Percentiles rank a stretch among this genome's conserved stretches.
Evolutionary conservation across 2,113 vertebrate genomes (phyloP).

Genomic region (Sebastes fasciatus): DNA sequence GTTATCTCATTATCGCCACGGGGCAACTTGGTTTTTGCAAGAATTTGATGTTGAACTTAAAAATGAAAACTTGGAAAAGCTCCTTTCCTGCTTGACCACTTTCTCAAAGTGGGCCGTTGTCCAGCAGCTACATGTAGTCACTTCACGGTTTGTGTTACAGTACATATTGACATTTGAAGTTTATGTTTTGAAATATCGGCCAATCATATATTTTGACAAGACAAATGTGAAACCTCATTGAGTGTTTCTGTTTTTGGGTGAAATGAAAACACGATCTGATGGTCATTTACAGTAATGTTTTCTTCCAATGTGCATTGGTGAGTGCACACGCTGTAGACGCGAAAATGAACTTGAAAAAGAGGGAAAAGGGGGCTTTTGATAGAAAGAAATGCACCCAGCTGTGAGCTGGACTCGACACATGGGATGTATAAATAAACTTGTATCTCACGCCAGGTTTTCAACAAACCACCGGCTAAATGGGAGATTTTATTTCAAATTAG

Average conservation of each 20-base stretch:
- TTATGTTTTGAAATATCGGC: constrained; percentile 74
- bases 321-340: constrained; percentile 61
- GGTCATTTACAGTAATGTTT: constrained; percentile 79
- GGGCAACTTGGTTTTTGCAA: constrained; percentile 49
- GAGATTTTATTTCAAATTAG: constrained; percentile 79
- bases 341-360: constrained; percentile 74
- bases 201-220: constrained; percentile 77
- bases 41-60: constrained; percentile 63
- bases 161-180: constrained; percentile 80
- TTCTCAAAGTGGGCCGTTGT: constrained; percentile 75
- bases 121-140: constrained; percentile 79
- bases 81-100: constrained; percentile 59
- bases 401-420: constrained; percentile 82
- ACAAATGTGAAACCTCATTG: constrained; percentile 73
- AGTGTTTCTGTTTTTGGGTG: constrained; percentile 64
- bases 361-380: constrained; percentile 84
- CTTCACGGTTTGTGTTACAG: constrained; percentile 76
- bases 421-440: constrained; percentile 85
- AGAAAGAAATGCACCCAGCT: constrained; percentile 82
- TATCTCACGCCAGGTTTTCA: constrained; percentile 78
- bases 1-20: constrained; percentile 64
- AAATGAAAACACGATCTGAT: constrained; percentile 70
- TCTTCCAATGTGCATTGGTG: constrained; percentile 56
- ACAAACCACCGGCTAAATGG: constrained; percentile 76
- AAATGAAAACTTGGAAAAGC: constrained; percentile 69